Evolutionary conservation across 2,888 invertebrate genomes (phyloP).

Genomic region (Aleiodes testaceus): DNA sequence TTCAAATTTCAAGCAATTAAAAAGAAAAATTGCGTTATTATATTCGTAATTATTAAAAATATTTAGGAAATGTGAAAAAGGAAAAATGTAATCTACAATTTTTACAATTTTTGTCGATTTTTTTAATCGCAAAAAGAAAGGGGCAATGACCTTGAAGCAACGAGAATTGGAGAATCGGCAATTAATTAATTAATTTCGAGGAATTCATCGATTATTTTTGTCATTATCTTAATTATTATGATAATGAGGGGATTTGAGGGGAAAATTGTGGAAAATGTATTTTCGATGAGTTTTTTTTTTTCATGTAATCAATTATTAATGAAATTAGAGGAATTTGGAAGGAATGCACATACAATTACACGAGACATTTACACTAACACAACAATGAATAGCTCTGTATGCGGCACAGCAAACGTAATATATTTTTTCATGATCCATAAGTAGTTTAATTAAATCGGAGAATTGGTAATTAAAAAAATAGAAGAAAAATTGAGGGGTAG

Average conservation of each 20-base stretch:
- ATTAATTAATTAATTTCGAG: not conserved
- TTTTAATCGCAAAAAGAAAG: not conserved
- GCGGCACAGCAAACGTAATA: conserved; percentile 31
- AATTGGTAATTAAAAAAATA: not conserved
- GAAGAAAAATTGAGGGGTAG: not conserved
- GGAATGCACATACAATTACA: conserved; percentile 17
- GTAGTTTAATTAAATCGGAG: not conserved
- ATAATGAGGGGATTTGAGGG: not conserved
- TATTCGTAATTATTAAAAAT: conserved; percentile 15
- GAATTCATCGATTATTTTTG: not conserved
- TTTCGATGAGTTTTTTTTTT: conserved; percentile 19
- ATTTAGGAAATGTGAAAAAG: conserved; percentile 16
- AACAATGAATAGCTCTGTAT: conserved; percentile 21
- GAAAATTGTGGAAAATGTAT: not conserved
- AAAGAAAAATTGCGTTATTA: conserved; percentile 11
- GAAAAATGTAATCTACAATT: conserved; percentile 24
- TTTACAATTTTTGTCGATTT: not conserved
- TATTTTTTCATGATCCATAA: conserved; percentile 26
- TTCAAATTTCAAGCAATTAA: conserved; percentile 13
- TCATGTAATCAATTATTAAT: not conserved
- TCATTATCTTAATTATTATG: conserved; percentile 5
- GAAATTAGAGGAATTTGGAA: not conserved
- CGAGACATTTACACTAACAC: conserved; percentile 15
- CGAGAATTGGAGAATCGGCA: conserved; percentile 23
- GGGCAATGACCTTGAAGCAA: conserved; percentile 3